Base-by-base conservation (phyloP, 2,888 invertebrate genomes). In the Aleiodes testaceus region DNA sequence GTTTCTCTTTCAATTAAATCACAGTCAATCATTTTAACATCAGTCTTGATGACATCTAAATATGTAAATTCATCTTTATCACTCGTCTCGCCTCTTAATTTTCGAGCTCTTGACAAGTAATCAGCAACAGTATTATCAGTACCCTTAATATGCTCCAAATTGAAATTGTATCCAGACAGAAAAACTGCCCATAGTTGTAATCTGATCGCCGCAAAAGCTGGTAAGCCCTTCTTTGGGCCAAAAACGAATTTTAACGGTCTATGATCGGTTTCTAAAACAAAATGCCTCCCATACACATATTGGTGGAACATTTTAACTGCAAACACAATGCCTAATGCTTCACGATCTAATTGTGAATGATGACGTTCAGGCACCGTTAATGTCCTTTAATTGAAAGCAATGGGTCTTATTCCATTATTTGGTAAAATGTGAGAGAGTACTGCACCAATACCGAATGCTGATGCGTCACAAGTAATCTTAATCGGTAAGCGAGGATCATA, bases 241-340 rank as follows among this genome's bases (percentile, higher is more conserved):
- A 72, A 72, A 36, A 72, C 69, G 16, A 75, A 75, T 7, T 69
- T 74, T 12, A 88, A 72, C 1, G 88, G 86, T 64, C 85, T 79
- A 72, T 85, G 81, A 70, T 87, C 85, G 0, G 85, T 87, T 1
- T 79, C 22, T 3, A 87, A 72, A 0, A 72, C 77, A 63, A 84
- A 80, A 2, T 63, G 7, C n/a, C 75, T 49, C 0, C 78, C 79
- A 63, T 66, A 78, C 1, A 82, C 9, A 61, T 77, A 82, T 18
- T 77, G 74, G n/a, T 75, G 71, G 42, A 80, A 80, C 5, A 66
- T 61, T 44, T 78, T 74, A 2, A 77, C 69, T 6, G 73, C 75
- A 63, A 77, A 80, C 2, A 80, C 44, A 14, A 42, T 16, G 16
- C 63, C 45, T 66, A 52, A 26, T 18, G 45, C 11, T 18, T 70